Conservation (phyloP, 2,113 vertebrate species). For the Clinocottus analis region DNA sequence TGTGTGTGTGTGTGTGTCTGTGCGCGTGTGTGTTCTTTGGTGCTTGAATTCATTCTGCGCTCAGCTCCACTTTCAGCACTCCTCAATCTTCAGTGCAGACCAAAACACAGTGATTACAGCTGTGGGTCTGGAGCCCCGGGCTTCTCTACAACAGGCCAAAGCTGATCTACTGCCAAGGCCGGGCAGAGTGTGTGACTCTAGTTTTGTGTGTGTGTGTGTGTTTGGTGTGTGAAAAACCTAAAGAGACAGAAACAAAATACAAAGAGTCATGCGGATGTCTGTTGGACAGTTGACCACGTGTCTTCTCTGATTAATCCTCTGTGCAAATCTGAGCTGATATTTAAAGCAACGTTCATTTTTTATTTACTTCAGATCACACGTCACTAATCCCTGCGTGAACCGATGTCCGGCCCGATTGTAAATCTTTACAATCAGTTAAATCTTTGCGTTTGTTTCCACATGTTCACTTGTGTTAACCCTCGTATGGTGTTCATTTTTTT, state of each 20-base stretch:
- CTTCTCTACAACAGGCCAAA: conserved; percentile 49
- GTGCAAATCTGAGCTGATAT: not conserved
- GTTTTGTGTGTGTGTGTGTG: conserved; percentile 14
- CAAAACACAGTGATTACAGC: conserved; percentile 76
- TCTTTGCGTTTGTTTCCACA: too few relatives aligned
- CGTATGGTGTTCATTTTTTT: too few relatives aligned
- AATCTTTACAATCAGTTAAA: too few relatives aligned
- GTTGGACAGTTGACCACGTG: not conserved
- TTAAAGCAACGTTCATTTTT: not conserved
- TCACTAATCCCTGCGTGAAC: not conserved
- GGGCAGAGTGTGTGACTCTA: conserved; percentile 19
- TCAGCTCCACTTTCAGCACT: conserved; percentile 66
- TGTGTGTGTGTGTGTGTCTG: conserved; percentile 9
- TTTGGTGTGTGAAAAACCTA: conserved; percentile 7
- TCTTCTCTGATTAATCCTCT: not conserved
- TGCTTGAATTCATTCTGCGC: conserved; percentile 49
- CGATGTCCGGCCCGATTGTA: not conserved
- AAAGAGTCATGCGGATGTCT: not conserved
- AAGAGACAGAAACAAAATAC: conserved; percentile 1
- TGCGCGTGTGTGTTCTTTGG: conserved; percentile 3
- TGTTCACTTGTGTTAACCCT: too few relatives aligned
- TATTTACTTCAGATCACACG: not conserved
- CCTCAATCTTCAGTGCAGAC: conserved; percentile 70
- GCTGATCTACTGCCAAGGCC: conserved; percentile 59
- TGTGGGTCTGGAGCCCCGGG: conserved; percentile 60